phyloP scores from a whole-genome alignment of 2,797 vertebrate genomes.

The Macroramphosus scolopax region DNA sequence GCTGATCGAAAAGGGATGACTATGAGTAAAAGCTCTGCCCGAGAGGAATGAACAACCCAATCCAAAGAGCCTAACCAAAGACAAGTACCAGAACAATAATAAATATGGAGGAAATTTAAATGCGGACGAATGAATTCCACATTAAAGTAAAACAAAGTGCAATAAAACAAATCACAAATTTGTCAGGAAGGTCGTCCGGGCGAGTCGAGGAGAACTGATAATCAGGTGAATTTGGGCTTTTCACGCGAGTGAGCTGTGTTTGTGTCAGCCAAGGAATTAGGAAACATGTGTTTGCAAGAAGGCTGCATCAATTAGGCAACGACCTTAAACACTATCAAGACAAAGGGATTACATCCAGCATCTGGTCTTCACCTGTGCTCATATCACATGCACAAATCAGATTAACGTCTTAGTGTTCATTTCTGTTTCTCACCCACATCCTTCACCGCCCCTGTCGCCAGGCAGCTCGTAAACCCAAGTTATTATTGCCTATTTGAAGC shows the following conservation, averaged over 20 bases:
- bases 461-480: conserved; percentile 61
- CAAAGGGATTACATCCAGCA: conserved; percentile 46
- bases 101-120: conserved; percentile 19
- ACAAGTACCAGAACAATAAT: conserved; percentile 28
- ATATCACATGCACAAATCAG: conserved; percentile 48
- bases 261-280: conserved; percentile 18
- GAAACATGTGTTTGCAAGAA: conserved; percentile 37
- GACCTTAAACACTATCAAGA: conserved; percentile 19
- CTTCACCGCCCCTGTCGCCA: conserved; percentile 31
- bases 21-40: conserved; percentile 30
- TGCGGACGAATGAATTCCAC: conserved; percentile 1
- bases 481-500: conserved; percentile 27
- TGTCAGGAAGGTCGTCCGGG: conserved; percentile 15
- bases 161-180: conserved; percentile 16
- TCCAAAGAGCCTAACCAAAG: conserved; percentile 33
- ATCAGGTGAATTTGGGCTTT: conserved; percentile 34
- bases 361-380: conserved; percentile 46
- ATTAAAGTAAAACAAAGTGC: conserved; percentile 6
- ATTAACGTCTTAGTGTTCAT: conserved; percentile 47
- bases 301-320: conserved; percentile 44
- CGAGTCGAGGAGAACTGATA: conserved; percentile 11
- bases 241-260: conserved; percentile 20
- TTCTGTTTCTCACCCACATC: conserved; percentile 50
- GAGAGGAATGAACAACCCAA: conserved; percentile 42
- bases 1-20: conserved; percentile 42